These are phyloP conservation scores for Cephalopachus bancanus DNA, from an alignment of 2,797 vertebrate genomes.

Conservation along the genomic window DNA sequence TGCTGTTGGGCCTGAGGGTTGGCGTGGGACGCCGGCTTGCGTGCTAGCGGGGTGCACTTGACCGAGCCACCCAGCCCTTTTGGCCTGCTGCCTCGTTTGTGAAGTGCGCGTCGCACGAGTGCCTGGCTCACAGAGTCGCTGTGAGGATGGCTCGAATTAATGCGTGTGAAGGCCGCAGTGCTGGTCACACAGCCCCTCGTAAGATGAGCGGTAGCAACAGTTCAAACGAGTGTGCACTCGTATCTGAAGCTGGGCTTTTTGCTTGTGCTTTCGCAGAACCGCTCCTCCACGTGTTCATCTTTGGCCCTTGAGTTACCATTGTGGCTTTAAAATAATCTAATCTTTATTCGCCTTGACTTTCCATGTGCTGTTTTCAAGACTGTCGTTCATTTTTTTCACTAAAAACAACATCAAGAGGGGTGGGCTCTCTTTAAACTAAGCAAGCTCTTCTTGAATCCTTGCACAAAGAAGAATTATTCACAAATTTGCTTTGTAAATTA, in stretches of 20 bases:
- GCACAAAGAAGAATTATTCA: constrained; percentile 55
- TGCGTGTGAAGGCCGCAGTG: background rate
- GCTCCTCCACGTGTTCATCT: background rate
- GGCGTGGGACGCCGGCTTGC: too few relatives aligned
- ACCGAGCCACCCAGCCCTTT: too few relatives aligned
- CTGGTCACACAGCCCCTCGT: background rate
- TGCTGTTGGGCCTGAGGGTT: too few relatives aligned
- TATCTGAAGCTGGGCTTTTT: constrained; percentile 27
- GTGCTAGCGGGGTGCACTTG: too few relatives aligned
- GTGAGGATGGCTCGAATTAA: background rate
- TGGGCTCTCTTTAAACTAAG: constrained; percentile 43
- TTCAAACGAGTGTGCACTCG: background rate
- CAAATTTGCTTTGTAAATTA: constrained; percentile 53
- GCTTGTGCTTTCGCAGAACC: background rate
- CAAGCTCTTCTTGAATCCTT: constrained; percentile 52
- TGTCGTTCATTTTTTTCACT: constrained; percentile 23
- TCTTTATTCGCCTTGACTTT: constrained; percentile 17
- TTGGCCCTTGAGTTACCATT: constrained; percentile 52
- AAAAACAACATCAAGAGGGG: background rate
- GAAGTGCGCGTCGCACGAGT: background rate
- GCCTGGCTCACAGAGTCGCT: background rate
- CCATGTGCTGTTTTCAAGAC: constrained; percentile 41
- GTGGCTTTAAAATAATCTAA: constrained; percentile 56
- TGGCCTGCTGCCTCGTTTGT: background rate
- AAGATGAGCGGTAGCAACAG: background rate